Evolutionary conservation across 2,797 vertebrate species (phyloP).

Genomic region (Holocentrus rufus): DNA sequence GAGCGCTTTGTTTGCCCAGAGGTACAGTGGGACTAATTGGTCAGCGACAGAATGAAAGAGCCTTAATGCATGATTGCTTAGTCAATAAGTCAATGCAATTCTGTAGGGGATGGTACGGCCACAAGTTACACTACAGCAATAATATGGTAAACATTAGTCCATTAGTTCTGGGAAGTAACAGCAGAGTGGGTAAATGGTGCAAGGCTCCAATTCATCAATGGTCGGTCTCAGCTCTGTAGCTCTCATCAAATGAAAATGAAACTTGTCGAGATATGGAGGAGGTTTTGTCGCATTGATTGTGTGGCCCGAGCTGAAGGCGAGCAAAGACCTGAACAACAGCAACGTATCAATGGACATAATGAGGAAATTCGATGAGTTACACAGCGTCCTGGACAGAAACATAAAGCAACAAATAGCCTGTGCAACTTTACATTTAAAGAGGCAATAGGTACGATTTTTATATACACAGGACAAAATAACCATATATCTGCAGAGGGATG

Average conservation of each 20-base stretch:
- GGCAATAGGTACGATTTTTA: too few relatives aligned
- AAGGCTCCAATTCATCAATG: background rate
- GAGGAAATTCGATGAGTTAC: background rate
- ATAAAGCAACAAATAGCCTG: too few relatives aligned
- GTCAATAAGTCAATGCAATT: conserved; percentile 20
- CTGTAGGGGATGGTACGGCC: background rate
- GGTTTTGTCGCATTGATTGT: background rate
- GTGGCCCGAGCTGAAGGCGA: background rate
- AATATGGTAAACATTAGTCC: background rate
- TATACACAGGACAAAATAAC: background rate
- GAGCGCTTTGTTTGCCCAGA: background rate
- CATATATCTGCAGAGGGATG: too few relatives aligned
- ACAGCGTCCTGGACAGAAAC: background rate
- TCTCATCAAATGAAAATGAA: background rate
- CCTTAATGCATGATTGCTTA: conserved; percentile 7
- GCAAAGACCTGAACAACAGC: background rate
- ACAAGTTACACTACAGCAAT: background rate
- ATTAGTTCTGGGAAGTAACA: background rate
- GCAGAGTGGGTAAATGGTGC: background rate
- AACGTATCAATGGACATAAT: background rate
- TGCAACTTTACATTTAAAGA: background rate
- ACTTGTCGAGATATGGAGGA: background rate
- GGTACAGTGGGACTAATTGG: conserved; percentile 14
- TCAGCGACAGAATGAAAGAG: conserved; percentile 14
- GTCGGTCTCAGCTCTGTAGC: background rate